Evolutionary conservation across 2,113 vertebrate species (phyloP).

Genomic region (Hiodon alosoides): DNA sequence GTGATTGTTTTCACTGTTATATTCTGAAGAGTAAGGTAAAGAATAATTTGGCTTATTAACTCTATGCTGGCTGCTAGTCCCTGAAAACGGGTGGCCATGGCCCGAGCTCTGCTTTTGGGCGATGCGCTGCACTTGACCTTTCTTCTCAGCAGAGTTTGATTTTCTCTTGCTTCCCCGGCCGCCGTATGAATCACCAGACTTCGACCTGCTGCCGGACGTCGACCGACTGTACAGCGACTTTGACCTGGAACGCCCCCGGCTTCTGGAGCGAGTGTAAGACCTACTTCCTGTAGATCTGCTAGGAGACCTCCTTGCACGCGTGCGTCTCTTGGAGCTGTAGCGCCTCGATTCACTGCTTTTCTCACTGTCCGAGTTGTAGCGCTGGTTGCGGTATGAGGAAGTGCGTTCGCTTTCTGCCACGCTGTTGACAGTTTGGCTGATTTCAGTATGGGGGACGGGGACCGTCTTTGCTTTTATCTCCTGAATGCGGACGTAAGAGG

Average conservation of each 20-base stretch:
- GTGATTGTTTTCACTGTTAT: conserved; percentile 28
- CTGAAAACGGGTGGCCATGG: conserved; percentile 48
- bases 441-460: conserved; percentile 48
- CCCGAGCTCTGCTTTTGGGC: conserved; percentile 59
- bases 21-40: conserved; percentile 36
- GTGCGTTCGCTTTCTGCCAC: conserved; percentile 49
- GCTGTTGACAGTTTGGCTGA: conserved; percentile 43
- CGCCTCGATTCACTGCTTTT: conserved; percentile 56
- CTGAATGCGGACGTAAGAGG: conserved; percentile 85
- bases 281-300: conserved; percentile 73
- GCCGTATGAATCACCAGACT: conserved; percentile 67
- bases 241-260: conserved; percentile 69
- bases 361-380: conserved; percentile 56
- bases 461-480: conserved; percentile 78
- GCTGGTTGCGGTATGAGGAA: conserved; percentile 50
- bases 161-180: conserved; percentile 47
- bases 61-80: conserved; percentile 2
- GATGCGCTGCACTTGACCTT: conserved; percentile 46
- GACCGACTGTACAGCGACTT: conserved; percentile 70
- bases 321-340: conserved; percentile 56
- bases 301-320: conserved; percentile 53
- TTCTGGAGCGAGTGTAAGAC: conserved; percentile 60
- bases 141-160: conserved; percentile 47
- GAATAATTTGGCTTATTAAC: conserved; percentile 27
- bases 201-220: conserved; percentile 70